Base-by-base conservation (phyloP, 2,888 invertebrate species). In the Actias luna region DNA sequence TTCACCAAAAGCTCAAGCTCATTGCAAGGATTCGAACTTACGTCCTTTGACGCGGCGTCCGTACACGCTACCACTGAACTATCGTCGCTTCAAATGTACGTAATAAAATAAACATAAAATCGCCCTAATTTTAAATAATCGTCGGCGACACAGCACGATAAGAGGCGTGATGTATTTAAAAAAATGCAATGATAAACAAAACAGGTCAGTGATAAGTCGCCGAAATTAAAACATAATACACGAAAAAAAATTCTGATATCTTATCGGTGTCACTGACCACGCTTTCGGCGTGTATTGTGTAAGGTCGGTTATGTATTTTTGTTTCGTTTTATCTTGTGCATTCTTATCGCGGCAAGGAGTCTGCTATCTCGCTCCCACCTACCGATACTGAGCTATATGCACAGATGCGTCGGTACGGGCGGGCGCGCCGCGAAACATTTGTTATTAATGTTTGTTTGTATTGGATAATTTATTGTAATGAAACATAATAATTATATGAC, bases 261-360 rank as follows among this genome's bases (percentile, higher is more conserved):
- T 62, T 62, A 62, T 62, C 61, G 31, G 79, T 76, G 63, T 60
- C 79, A 84, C 82, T 87, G 89, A 89, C 90, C 89, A 76, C 67
- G 64, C 75, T 77, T 82, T 82, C 72, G 76, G 74, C 76, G 57
- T 59, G 72, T 72, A 75, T 88, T 90, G 85, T 57, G 76, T 75
- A 79, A 85, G 90, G 90, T 91, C 89, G 89, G 87, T 89, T 87
- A 75, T 78, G 22, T 74, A 60, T 71, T 58, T 58, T 55, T 55
- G 31, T 77, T 67, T 75, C 84, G 60, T 68, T 83, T 67, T 69
- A 69, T 60, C 68, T 63, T 69, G 5, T 1, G 29, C 16, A 4
- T 8, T 16, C 36, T 59, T 39, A 39, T 12, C 8, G 31, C 57
- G 29, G 18, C 7, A 33, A 10, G 8, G 65, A 63, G 22, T 10